Evolutionary conservation across 2,888 invertebrate species (phyloP).

Genomic region (Lissocephala sabroskyi): DNA sequence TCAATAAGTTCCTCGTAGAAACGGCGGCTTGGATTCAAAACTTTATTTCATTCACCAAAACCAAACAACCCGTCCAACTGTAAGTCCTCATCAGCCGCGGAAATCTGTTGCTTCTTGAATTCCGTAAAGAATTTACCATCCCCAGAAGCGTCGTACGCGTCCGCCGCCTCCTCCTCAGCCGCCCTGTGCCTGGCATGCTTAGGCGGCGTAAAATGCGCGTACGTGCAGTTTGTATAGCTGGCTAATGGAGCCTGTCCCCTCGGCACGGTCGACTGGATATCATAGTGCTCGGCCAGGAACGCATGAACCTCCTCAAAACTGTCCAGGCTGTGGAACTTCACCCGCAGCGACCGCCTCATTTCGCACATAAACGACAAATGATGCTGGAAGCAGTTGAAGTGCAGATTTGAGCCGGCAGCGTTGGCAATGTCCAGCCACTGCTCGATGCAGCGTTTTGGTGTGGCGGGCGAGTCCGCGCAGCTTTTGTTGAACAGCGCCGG

Average conservation of each 20-base stretch:
- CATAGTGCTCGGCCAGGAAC: slow-evolving; percentile 78
- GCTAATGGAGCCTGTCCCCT: slow-evolving; percentile 4
- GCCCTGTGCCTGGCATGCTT: slow-evolving; percentile 29
- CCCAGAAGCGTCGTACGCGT: slow-evolving; percentile 31
- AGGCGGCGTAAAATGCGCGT: slow-evolving; percentile 40
- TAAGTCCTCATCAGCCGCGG: slow-evolving; percentile 28
- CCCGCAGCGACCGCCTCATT: slow-evolving; percentile 81
- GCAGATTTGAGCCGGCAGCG: slow-evolving; percentile 76
- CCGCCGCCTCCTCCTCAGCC: slow-evolving; percentile 11
- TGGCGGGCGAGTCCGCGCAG: slow-evolving; percentile 62
- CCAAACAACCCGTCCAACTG: slow-evolving; percentile 50
- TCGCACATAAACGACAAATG: slow-evolving; percentile 96
- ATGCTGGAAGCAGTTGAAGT: slow-evolving; percentile 93
- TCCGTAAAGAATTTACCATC: slow-evolving; percentile 64
- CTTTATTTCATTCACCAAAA: slow-evolving; percentile 7
- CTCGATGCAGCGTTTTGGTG: slow-evolving; percentile 84
- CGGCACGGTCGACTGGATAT: slow-evolving; percentile 71
- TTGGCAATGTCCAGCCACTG: slow-evolving; percentile 85
- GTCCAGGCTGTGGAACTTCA: slow-evolving; percentile 84
- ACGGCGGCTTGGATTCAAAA: background rate
- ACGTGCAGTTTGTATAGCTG: slow-evolving; percentile 46
- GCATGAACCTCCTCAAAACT: slow-evolving; percentile 80
- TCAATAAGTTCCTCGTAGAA: too few species aligned
- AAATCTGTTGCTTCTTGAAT: slow-evolving; percentile 38
- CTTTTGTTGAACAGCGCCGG: slow-evolving; percentile 84